phyloP scores from a whole-genome alignment of 2,113 vertebrate species.

The Thunnus maccoyii region DNA sequence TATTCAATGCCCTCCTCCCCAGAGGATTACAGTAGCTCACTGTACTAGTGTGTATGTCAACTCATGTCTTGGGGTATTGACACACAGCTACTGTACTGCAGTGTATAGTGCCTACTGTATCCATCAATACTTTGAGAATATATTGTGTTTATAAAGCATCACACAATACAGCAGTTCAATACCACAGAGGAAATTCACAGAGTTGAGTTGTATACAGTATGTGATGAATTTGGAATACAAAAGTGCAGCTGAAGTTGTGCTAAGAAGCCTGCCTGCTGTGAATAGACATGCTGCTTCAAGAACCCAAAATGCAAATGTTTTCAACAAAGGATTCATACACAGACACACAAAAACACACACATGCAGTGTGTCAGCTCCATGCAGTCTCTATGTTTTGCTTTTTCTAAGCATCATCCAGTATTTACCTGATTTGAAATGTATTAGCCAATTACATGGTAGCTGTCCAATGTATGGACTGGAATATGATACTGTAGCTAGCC shows the following conservation, averaged over 20 bases:
- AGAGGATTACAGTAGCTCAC: conserved; percentile 51
- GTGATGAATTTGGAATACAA: conserved; percentile 61
- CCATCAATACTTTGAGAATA: conserved; percentile 48
- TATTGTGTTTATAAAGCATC: conserved; percentile 35
- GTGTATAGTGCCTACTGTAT: conserved; percentile 34
- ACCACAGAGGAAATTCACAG: conserved; percentile 37
- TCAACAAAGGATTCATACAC: conserved; percentile 26
- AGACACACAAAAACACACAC: conserved; percentile 22
- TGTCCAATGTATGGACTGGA: conserved; percentile 55
- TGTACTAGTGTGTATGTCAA: conserved; percentile 47
- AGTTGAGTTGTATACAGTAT: conserved; percentile 48
- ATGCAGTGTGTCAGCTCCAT: conserved; percentile 24
- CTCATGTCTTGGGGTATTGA: conserved; percentile 56
- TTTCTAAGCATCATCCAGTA: conserved; percentile 57
- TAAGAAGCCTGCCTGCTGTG: conserved; percentile 31
- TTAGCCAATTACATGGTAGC: conserved; percentile 57
- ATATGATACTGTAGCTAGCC: conserved; percentile 18
- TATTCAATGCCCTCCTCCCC: conserved; percentile 64
- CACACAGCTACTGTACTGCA: conserved; percentile 47
- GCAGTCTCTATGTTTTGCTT: conserved; percentile 27
- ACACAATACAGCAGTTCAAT: conserved; percentile 32
- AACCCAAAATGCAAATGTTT: conserved; percentile 53
- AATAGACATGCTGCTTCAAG: conserved; percentile 37
- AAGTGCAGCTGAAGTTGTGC: conserved; percentile 46
- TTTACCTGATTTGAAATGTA: conserved; percentile 68